These are phyloP conservation scores for Melanostoma mellinum DNA, from an alignment of 2,888 invertebrate species.

Conservation along the genomic window DNA sequence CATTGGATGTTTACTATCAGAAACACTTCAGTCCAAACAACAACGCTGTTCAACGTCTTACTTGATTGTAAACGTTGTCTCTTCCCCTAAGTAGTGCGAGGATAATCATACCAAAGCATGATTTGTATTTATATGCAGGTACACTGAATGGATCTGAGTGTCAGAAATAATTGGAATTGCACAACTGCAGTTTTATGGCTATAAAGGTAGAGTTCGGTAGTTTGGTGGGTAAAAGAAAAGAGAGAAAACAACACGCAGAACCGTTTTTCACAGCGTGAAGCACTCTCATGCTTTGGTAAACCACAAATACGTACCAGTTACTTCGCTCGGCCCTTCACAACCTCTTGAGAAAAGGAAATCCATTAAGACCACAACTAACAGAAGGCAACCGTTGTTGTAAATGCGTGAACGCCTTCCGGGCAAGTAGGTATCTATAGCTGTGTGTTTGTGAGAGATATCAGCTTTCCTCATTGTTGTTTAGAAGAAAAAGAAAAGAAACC, in stretches of 20 bases:
- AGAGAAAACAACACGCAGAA: conserved; percentile 5
- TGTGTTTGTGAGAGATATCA: conserved; percentile 22
- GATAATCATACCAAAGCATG: too few relatives aligned
- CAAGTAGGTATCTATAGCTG: conserved; percentile 19
- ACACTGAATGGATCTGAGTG: conserved; percentile 3
- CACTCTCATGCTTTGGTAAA: too few relatives aligned
- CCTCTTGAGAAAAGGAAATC: too few relatives aligned
- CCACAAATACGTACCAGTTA: too few relatives aligned
- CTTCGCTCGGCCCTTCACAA: too few relatives aligned
- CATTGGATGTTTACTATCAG: too few relatives aligned
- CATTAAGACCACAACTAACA: too few relatives aligned
- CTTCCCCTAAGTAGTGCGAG: too few relatives aligned
- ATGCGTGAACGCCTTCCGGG: conserved; percentile 28
- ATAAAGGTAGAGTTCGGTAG: background rate
- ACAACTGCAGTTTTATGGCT: conserved; percentile 35
- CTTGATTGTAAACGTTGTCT: too few relatives aligned
- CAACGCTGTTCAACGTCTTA: too few relatives aligned
- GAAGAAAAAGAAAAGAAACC: background rate
- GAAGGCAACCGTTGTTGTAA: background rate
- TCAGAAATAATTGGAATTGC: conserved; percentile 39
- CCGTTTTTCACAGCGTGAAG: background rate
- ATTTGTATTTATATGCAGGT: too few relatives aligned
- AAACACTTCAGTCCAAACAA: too few relatives aligned
- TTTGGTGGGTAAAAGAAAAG: conserved; percentile 3
- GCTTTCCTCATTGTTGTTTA: conserved; percentile 17